phyloP scores from a whole-genome alignment of 1,140 invertebrate species.

The Caerostris extrusa region DNA sequence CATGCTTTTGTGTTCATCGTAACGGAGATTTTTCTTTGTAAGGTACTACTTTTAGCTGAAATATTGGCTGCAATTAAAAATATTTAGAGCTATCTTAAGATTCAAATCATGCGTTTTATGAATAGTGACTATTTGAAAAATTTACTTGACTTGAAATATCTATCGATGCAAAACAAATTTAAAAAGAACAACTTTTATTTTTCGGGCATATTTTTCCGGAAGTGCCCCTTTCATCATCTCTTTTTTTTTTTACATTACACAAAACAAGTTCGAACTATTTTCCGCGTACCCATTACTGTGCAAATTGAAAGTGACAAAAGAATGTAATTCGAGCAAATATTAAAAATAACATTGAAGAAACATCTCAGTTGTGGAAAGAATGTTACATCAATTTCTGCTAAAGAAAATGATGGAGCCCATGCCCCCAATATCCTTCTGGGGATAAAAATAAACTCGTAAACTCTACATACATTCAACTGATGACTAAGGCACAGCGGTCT shows the following conservation, averaged over 20 bases:
- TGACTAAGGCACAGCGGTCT: constrained; percentile 27
- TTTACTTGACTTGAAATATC: too few relatives aligned
- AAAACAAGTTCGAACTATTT: background rate
- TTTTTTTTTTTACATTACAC: background rate
- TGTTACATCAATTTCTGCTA: constrained; percentile 27
- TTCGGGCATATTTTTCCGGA: background rate
- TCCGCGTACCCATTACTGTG: background rate
- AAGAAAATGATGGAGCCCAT: constrained; percentile 51
- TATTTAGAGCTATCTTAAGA: too few relatives aligned
- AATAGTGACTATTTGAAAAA: too few relatives aligned
- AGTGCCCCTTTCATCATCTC: background rate
- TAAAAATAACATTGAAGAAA: constrained; percentile 23
- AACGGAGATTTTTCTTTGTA: too few relatives aligned
- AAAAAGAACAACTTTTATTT: too few relatives aligned
- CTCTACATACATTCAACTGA: constrained; percentile 19
- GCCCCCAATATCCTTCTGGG: constrained; percentile 14
- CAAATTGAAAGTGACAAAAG: constrained; percentile 14
- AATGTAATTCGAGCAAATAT: background rate
- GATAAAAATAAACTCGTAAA: constrained; percentile 67
- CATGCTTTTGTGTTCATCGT: too few relatives aligned
- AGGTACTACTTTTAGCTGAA: too few relatives aligned
- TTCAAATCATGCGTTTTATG: too few relatives aligned
- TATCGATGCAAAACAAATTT: too few relatives aligned
- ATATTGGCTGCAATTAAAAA: too few relatives aligned
- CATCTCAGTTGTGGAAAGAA: constrained; percentile 17